Base-by-base conservation (phyloP, 2,113 vertebrate species). In the Apus apus region DNA sequence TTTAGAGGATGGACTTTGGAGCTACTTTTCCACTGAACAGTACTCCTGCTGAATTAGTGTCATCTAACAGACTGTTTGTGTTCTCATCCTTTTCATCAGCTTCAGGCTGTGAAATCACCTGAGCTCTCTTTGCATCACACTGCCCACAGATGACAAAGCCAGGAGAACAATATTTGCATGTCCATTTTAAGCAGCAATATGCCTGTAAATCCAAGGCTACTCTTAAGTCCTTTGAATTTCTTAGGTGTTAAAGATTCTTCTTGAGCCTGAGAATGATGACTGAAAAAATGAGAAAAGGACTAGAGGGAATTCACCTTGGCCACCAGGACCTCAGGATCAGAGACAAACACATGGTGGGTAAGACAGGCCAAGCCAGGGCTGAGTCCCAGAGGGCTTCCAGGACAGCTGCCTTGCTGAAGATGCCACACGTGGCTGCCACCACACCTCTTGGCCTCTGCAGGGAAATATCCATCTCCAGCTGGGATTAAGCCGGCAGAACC, bases 361-460 rank as follows among this genome's bases (percentile, higher is more conserved):
- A n/a, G 29, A n/a, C 27, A 36, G 25, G 29, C 40, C 3, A 3
- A 26, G 3, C 34, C 4, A 1, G 1, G 13, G 20, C 64, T 0
- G 21, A 27, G 16, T 7, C 27, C 22, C 16, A 21, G 6, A 48
- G 54, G 2, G 16, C 56, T 62, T 56, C 56, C n/a, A 43, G 23
- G 27, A 46, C 46, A 61, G 38, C 38, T n/a, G 38, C 29, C 78
- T 48, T 3, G 12, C 70, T 61, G 38, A 34, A 23, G 15, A 8
- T 2, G 8, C 26, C 32, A 61, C 54, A 30, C 38, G 15, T 1
- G 25, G 56, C 48, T 56, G 34, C 56, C 45, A 43, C 15, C 11
- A 14, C 6, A 70, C 19, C 72, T 21, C 40, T 34, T 18, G n/a
- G 56, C 57, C 70, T 40, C 57, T 50, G 14, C 29, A 13, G 11